Evolutionary conservation across 1,140 invertebrate species (phyloP).

Genomic region (Magallana angulata): DNA sequence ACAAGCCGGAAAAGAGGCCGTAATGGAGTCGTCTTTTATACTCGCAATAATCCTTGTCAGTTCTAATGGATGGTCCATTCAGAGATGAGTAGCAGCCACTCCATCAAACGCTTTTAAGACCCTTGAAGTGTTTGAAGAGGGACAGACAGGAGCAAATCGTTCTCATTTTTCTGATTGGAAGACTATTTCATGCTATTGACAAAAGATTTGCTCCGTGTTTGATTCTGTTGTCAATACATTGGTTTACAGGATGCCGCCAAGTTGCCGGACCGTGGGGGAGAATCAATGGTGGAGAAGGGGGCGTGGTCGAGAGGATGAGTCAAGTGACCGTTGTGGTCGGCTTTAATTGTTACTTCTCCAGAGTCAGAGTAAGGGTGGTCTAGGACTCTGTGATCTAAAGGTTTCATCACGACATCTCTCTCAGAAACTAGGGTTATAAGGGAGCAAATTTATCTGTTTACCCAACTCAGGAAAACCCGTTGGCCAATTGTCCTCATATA

Average conservation of each 20-base stretch:
- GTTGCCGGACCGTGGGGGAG: not conserved
- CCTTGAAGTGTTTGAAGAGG: slow-evolving; percentile 6
- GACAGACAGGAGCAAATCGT: slow-evolving; percentile 2
- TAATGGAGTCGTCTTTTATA: slow-evolving; percentile 30
- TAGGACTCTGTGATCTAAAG: not conserved
- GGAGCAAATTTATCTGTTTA: no score
- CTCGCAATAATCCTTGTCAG: slow-evolving; percentile 3
- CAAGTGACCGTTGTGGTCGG: not conserved
- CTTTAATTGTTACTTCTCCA: not conserved
- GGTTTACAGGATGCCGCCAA: not conserved
- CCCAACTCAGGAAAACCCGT: no score
- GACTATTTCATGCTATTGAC: not conserved
- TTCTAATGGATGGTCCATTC: slow-evolving; percentile 2
- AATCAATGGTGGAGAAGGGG: not conserved
- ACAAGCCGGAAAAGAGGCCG: slow-evolving; percentile 21
- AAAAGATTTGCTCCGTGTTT: slow-evolving; percentile 11
- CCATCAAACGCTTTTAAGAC: not conserved
- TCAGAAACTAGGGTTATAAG: no score
- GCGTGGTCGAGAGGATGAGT: not conserved
- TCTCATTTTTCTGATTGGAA: slow-evolving; percentile 12
- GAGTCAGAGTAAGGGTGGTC: not conserved
- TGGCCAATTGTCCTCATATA: no score
- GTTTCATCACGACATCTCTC: no score
- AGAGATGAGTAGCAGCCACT: not conserved
- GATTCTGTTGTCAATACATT: not conserved